Base-by-base conservation (phyloP, 2,113 vertebrate genomes). In the Microtus oregoni region DNA sequence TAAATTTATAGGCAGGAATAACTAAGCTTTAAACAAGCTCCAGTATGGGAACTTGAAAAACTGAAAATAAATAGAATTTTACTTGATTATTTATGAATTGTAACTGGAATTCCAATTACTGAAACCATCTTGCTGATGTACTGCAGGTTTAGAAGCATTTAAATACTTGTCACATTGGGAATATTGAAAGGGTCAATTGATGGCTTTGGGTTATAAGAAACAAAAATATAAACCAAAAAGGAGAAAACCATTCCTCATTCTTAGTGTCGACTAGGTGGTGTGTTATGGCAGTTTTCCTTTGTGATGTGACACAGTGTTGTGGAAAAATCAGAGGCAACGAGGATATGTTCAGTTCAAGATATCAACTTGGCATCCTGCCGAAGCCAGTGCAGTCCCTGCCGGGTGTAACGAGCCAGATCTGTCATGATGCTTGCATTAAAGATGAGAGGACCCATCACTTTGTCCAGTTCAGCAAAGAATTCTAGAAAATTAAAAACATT, bases 351-450 rank as follows among this genome's bases (percentile, higher is more conserved):
- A 97, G 98, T 98, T 98, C 98, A 98, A 95, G 98, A 97, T 87
- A 98, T 98, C 94, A 99, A 99, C 98, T 99, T 99, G 97, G 99
- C 99, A 90, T 99, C 99, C 96, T 99, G 99, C 94, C 99, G 99
- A 96, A 99, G 98, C 99, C 99, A 99, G 96, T 99, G 99, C 61
- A 99, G 98, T 96, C 99, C 99, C 98, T 99, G 99, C 44, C 99
- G 99, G 19, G 99, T 99, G 97, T 99, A 99, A 77, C 99, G 99
- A 98, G 99, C 99, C 97, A 99, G 99, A 97, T 99, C 99, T 92
- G 99, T 99, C 99, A 99, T 99, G 98, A 99, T 99, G 99, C 99
- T 99, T 78, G 99, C 99, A 94, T 99, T 99, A 97, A 99, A 99
- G 98, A 99, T 98, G 98, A 99, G 99, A 92, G 99, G 99, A 91